These are phyloP conservation scores for Drosophila antonietae DNA, from an alignment of 2,888 invertebrate species.

Conservation along the genomic window DNA sequence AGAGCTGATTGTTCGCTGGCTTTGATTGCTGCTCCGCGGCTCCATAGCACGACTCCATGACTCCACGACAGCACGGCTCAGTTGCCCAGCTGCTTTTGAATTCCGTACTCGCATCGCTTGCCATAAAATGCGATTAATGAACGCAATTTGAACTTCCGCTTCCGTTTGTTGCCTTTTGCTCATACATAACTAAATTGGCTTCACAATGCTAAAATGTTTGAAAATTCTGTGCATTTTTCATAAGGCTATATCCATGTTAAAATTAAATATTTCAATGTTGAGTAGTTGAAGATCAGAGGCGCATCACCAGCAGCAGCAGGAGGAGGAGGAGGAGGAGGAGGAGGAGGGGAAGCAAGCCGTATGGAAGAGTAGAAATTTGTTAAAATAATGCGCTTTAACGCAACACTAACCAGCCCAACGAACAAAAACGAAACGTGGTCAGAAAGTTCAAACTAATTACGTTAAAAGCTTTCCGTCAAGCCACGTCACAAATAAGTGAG, in stretches of 20 bases:
- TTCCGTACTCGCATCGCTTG: slow-evolving; percentile 39
- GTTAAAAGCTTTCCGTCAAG: slow-evolving; percentile 82
- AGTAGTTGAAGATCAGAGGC: slow-evolving; percentile 14
- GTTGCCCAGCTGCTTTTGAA: slow-evolving; percentile 38
- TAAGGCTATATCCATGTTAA: background rate
- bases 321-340: too few species aligned
- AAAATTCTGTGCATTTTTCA: slow-evolving; percentile 5
- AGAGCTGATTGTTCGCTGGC: slow-evolving; percentile 48
- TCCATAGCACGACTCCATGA: background rate
- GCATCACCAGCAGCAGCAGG: background rate
- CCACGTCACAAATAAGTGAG: slow-evolving; percentile 61
- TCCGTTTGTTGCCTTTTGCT: slow-evolving; percentile 27
- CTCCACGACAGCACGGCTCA: background rate
- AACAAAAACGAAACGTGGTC: slow-evolving; percentile 83
- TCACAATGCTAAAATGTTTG: slow-evolving; percentile 7
- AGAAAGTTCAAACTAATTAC: slow-evolving; percentile 84
- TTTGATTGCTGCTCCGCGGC: slow-evolving; percentile 19
- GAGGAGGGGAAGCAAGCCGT: background rate
- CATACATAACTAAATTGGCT: slow-evolving; percentile 26
- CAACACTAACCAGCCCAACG: slow-evolving; percentile 82
- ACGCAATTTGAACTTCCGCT: slow-evolving; percentile 55
- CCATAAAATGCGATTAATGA: slow-evolving; percentile 60
- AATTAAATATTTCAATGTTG: slow-evolving; percentile 6
- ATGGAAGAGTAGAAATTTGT: slow-evolving; percentile 18
- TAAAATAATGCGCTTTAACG: slow-evolving; percentile 73